phyloP scores from a whole-genome alignment of 1,140 invertebrate genomes.

The Aphaenogaster rudis region DNA sequence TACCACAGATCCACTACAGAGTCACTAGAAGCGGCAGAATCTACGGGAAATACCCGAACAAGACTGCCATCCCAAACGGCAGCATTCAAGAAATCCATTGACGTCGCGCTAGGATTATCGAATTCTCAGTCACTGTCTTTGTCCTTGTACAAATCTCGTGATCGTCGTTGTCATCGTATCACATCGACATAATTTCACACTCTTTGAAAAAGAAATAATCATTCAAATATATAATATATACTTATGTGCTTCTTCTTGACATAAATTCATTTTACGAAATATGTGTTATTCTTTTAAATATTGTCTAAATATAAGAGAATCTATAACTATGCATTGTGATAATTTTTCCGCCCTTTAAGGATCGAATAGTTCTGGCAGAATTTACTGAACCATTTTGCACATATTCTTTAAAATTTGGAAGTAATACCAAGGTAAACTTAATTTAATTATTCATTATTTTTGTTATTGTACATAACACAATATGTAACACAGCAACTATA shows the following conservation, averaged over 20 bases:
- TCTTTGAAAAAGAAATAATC: conserved; percentile 5
- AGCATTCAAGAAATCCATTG: conserved; percentile 41
- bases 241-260: not conserved
- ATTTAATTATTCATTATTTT: not conserved
- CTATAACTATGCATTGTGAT: not conserved
- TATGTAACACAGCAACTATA: not conserved
- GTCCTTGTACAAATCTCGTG: conserved; percentile 24
- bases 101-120: conserved; percentile 1
- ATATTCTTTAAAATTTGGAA: not conserved
- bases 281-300: not conserved
- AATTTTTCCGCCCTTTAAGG: not conserved
- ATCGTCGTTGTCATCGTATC: conserved; percentile 30
- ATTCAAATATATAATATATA: conserved; percentile 4
- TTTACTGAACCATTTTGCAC: not conserved
- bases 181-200: not conserved
- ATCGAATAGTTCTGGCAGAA: not conserved
- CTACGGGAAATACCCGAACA: conserved; percentile 83
- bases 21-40: conserved; percentile 84
- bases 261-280: conserved; percentile 1
- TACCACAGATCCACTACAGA: conserved; percentile 80
- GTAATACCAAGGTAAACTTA: not conserved
- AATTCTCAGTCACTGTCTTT: not conserved
- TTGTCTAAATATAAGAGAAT: not conserved
- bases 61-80: conserved; percentile 44
- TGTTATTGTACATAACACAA: not conserved